Evolutionary conservation across 2,888 invertebrate genomes (phyloP).

Genomic region (Drosophila maculinotata): DNA sequence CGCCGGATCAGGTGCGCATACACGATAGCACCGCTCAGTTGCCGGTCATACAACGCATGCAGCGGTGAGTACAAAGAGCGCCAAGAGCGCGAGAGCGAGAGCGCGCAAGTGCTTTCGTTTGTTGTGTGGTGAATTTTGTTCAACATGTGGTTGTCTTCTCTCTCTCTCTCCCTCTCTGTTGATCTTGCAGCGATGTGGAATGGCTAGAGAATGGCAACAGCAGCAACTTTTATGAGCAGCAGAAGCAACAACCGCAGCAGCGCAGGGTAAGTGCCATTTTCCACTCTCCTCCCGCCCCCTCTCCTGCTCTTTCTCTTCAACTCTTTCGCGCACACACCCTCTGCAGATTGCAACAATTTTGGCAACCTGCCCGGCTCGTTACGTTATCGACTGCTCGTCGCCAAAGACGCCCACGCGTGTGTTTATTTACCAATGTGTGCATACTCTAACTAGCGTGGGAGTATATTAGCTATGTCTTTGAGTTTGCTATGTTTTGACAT

Average conservation of each 20-base stretch:
- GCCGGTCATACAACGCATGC: conserved; percentile 89
- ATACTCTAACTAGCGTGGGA: conserved; percentile 21
- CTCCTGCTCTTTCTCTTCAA: conserved; percentile 9
- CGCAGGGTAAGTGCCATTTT: conserved; percentile 60
- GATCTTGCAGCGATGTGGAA: conserved; percentile 66
- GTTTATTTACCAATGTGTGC: conserved; percentile 66
- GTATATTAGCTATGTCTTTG: background rate
- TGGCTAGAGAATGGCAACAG: conserved; percentile 70
- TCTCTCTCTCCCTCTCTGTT: conserved; percentile 22
- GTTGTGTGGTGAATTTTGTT: conserved; percentile 65
- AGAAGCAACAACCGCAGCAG: conserved; percentile 61
- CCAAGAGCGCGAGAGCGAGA: conserved; percentile 16
- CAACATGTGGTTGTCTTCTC: conserved; percentile 68
- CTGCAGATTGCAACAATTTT: conserved; percentile 66
- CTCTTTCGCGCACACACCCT: conserved; percentile 42
- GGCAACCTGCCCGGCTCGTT: conserved; percentile 72
- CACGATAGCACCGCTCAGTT: conserved; percentile 91
- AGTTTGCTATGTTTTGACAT: background rate
- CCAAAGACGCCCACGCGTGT: conserved; percentile 63
- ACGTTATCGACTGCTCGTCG: conserved; percentile 64
- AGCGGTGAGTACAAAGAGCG: conserved; percentile 85
- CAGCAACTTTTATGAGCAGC: conserved; percentile 68
- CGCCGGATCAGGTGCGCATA: conserved; percentile 91
- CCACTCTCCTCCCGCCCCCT: too few relatives aligned
- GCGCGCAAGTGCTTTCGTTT: conserved; percentile 33